Percentiles rank a stretch among this genome's conserved stretches.
Conservation (phyloP, 2,888 invertebrate species). For the Caenorhabditis auriculariae region DNA sequence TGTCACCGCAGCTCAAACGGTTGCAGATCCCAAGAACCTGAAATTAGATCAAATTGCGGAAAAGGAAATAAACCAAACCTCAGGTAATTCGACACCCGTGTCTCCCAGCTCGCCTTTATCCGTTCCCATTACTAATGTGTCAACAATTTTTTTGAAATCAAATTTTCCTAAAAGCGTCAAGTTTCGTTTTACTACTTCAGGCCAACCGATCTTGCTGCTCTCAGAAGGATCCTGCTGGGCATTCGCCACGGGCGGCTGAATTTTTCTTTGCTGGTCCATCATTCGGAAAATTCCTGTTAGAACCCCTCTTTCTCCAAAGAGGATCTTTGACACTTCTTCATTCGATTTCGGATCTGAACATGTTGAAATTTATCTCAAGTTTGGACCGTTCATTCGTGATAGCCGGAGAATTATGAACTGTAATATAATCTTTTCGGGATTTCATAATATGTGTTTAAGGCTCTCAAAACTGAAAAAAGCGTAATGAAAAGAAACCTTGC, state of each 20-base stretch:
- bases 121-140: conserved; percentile 46
- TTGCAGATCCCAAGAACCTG: conserved; percentile 59
- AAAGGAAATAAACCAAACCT: conserved; percentile 19
- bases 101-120: conserved; percentile 57
- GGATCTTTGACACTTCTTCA: conserved; percentile 49
- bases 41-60: neutral
- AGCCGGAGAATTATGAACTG: too few species aligned
- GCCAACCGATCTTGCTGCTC: too few species aligned
- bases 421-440: too few species aligned
- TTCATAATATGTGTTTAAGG: too few species aligned
- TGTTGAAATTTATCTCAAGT: too few species aligned
- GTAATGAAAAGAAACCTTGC: too few species aligned
- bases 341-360: too few species aligned
- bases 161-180: conserved; percentile 23
- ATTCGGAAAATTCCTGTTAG: conserved; percentile 58
- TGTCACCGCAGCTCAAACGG: conserved; percentile 57
- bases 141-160: conserved; percentile 57
- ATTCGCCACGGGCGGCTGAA: conserved; percentile 19
- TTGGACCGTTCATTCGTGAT: too few species aligned
- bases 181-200: conserved; percentile 1
- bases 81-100: conserved; percentile 56
- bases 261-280: conserved; percentile 55
- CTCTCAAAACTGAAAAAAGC: too few species aligned
- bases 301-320: conserved; percentile 57
- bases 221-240: conserved; percentile 10